Conservation (phyloP, 2,888 invertebrate genomes). For the Ophion ventricosus region DNA sequence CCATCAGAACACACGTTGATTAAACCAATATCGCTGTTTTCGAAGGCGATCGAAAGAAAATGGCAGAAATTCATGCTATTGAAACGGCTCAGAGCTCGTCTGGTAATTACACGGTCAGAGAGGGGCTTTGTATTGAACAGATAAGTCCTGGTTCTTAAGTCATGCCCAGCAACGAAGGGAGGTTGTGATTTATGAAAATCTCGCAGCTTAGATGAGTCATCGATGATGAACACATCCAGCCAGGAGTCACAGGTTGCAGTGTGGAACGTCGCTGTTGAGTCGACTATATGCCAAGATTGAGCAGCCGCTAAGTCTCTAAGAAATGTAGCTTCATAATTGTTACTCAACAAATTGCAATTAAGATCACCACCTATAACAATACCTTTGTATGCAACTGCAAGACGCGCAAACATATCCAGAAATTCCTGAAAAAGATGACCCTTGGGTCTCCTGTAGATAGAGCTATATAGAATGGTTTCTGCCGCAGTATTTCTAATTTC, state of each 20-base stretch:
- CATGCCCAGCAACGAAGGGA: not conserved
- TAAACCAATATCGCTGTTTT: not conserved
- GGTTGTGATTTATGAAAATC: not conserved
- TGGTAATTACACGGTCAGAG: too few relatives aligned
- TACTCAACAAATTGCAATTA: not conserved
- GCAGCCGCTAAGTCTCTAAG: not conserved
- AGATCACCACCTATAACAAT: constrained; percentile 11
- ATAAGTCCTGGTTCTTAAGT: not conserved
- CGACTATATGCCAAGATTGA: not conserved
- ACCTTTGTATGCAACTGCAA: not conserved
- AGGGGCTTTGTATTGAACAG: not conserved
- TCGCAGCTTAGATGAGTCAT: not conserved
- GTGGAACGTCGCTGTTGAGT: not conserved
- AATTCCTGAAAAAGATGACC: not conserved
- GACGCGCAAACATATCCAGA: not conserved
- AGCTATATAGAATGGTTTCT: not conserved
- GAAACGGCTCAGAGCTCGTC: too few relatives aligned
- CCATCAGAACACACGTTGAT: not conserved
- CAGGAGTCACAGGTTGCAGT: constrained; percentile 4
- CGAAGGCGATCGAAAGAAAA: too few relatives aligned
- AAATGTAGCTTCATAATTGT: not conserved
- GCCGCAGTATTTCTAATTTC: not conserved
- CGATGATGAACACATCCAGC: constrained; percentile 8
- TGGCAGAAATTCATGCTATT: too few relatives aligned
- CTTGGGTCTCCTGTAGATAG: not conserved